A percentile compares a stretch with the other conserved stretches of the same genome.
These are phyloP conservation scores for Dromiciops gliroides DNA, from an alignment of 2,113 vertebrate species.

Conservation along the genomic window DNA sequence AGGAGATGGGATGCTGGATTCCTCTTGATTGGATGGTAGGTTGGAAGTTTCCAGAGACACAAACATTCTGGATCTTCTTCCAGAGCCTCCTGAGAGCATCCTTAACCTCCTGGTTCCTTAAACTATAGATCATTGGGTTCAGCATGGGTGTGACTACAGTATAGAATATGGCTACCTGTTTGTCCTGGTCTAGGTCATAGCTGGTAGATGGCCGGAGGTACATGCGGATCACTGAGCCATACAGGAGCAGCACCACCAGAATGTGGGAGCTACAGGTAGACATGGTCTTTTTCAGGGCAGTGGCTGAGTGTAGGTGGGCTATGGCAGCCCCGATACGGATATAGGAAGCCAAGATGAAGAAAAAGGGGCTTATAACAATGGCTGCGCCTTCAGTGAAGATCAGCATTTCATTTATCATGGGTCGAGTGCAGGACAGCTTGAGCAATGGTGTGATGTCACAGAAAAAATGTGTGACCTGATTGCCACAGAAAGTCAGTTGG, in stretches of 20 bases:
- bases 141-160: slow-evolving; percentile 70
- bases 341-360: slow-evolving; percentile 73
- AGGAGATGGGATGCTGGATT: slow-evolving; percentile 9
- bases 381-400: slow-evolving; percentile 70
- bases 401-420: slow-evolving; percentile 65
- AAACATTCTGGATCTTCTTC: slow-evolving; percentile 30
- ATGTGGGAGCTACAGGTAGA: slow-evolving; percentile 77
- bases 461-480: slow-evolving; percentile 76
- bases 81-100: slow-evolving; percentile 51
- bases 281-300: slow-evolving; percentile 68
- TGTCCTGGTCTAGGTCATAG: slow-evolving; percentile 62
- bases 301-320: slow-evolving; percentile 30
- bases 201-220: slow-evolving; percentile 69
- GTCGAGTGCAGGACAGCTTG: slow-evolving; percentile 70
- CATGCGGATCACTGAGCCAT: slow-evolving; percentile 67
- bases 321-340: slow-evolving; percentile 47
- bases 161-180: slow-evolving; percentile 72
- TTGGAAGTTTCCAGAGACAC: slow-evolving; percentile 12
- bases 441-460: slow-evolving; percentile 76
- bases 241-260: slow-evolving; percentile 70
- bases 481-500: slow-evolving; percentile 71
- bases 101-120: slow-evolving; percentile 72
- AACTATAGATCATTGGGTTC: slow-evolving; percentile 73
- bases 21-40: neutral
- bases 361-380: slow-evolving; percentile 71